Base-by-base conservation (phyloP, 2,797 vertebrate species). In the Chelonia mydas region DNA sequence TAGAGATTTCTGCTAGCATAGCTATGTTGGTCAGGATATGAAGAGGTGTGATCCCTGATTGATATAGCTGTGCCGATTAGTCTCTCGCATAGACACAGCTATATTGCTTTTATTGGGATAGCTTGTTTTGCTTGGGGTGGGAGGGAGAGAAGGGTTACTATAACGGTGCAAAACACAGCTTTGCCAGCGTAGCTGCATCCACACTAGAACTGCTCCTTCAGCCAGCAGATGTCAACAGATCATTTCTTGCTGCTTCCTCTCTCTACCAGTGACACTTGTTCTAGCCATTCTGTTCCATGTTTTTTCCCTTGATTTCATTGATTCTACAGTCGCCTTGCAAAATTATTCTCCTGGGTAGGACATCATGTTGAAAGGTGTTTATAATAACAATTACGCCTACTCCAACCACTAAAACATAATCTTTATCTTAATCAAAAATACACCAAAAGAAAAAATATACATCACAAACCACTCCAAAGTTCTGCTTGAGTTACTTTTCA, bases 401-500 rank as follows among this genome's bases (percentile, higher is more conserved):
- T 97, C 94, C 95, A 90, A 94, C 95, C 96, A 93, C 95, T 90
- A 94, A 96, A 96, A 90, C n/a, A 65, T 97, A 98, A 97, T 98
- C 97, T 97, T 98, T 97, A 97, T 98, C 98, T 97, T 96, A 99
- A 98, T 98, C 96, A 97, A 97, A 98, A 92, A 98, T 91, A 96
- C 92, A 68, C 65, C 45, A 89, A 83, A 85, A 92, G 78, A 83
- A 92, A 94, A 97, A 97, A 98, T 91, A 97, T 93, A 97, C 98
- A 97, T 95, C 96, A 86, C 87, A 97, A 97, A 90, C 82, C 89
- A 94, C 96, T 98, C 94, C 97, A 97, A 98, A 98, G 98, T 99
- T 99, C 98, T 99, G 98, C 98, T 98, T 99, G 98, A 98, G 98
- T 98, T 99, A 98, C 98, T 99, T 99, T 99, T 99, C 98, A 99